A percentile compares a stretch with the other conserved stretches of the same genome.
Evolutionary conservation across 2,113 vertebrate species (phyloP).

Genomic region (Peromyscus leucopus): DNA sequence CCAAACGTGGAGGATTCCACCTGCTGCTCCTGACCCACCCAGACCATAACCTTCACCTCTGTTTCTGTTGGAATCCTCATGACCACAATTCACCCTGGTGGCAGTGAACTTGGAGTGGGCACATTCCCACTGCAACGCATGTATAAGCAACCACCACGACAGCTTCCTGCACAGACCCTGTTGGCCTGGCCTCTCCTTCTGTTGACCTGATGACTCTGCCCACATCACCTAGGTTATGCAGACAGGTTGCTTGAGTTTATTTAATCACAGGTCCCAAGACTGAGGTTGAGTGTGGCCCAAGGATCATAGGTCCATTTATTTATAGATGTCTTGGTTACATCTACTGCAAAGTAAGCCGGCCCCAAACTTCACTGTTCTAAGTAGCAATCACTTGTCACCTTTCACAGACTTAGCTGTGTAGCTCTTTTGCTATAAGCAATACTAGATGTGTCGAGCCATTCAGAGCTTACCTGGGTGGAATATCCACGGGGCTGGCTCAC

Average conservation of each 20-base stretch:
- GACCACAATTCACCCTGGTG: neutral
- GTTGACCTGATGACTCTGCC: neutral
- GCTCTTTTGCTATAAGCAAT: neutral
- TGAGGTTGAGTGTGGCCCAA: neutral
- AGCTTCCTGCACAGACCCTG: neutral
- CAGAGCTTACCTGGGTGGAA: neutral
- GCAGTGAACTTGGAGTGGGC: neutral
- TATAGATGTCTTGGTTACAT: neutral
- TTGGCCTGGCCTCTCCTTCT: neutral
- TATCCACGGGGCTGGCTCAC: neutral
- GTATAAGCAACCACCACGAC: neutral
- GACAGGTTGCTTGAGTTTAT: neutral
- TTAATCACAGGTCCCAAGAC: too few species aligned
- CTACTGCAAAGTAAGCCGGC: neutral
- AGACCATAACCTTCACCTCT: neutral
- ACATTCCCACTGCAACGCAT: neutral
- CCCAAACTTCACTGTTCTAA: neutral
- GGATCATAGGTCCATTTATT: neutral
- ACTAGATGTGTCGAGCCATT: neutral
- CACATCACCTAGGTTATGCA: fast-evolving
- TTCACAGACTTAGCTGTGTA: neutral
- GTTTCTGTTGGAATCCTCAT: neutral
- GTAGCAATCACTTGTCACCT: neutral
- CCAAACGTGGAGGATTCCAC: too few species aligned
- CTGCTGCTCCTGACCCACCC: neutral